A percentile compares a stretch with the other conserved stretches of the same genome.
phyloP scores from a whole-genome alignment of 2,888 invertebrate genomes.

The Tromatobia lineatoria region DNA sequence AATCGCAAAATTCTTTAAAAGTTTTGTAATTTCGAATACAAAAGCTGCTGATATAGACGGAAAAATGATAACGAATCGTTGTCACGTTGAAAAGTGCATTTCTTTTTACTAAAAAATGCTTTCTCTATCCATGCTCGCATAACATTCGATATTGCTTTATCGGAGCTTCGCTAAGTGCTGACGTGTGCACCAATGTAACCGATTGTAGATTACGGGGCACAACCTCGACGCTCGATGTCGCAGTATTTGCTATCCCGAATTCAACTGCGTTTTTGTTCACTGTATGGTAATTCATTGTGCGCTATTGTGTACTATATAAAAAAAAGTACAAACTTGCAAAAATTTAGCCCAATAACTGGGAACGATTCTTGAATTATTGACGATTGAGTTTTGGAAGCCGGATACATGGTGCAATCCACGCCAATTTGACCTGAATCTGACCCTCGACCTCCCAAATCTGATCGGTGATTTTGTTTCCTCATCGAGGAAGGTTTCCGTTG shows the following conservation, averaged over 20 bases:
- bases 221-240: not conserved
- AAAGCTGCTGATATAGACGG: not conserved
- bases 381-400: too few relatives aligned
- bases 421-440: too few relatives aligned
- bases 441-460: too few relatives aligned
- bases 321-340: too few relatives aligned
- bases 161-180: not conserved
- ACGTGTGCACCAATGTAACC: not conserved
- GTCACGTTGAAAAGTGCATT: not conserved
- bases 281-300: not conserved
- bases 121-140: not conserved
- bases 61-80: not conserved
- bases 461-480: too few relatives aligned
- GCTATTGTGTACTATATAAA: not conserved
- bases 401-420: too few relatives aligned
- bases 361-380: too few relatives aligned
- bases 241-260: not conserved
- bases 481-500: too few relatives aligned
- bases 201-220: not conserved
- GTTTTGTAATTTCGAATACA: not conserved
- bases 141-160: not conserved
- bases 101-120: not conserved
- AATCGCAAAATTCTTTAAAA: not conserved
- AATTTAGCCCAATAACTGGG: too few relatives aligned
- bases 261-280: not conserved